These are phyloP conservation scores for Python bivittatus DNA, from an alignment of 2,113 vertebrate genomes.

Conservation along the genomic window DNA sequence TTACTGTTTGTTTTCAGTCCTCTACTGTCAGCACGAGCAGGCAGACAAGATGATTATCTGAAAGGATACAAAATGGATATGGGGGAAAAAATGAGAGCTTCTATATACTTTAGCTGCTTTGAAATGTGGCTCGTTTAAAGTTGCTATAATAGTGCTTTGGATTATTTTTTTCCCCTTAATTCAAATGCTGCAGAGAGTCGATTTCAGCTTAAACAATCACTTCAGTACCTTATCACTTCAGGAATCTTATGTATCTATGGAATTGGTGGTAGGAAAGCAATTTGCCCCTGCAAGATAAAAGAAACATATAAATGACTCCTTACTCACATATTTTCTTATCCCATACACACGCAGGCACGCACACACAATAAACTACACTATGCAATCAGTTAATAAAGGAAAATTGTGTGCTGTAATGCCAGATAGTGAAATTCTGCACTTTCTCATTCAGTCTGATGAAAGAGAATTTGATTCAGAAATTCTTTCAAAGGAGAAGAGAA, in stretches of 20 bases:
- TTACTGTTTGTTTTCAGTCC: slow-evolving; percentile 52
- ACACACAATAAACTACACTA: neutral
- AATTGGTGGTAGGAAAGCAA: slow-evolving; percentile 41
- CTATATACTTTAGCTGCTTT: slow-evolving; percentile 67
- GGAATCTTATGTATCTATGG: slow-evolving; percentile 61
- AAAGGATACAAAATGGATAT: slow-evolving; percentile 58
- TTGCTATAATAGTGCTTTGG: slow-evolving; percentile 64
- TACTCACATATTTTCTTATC: neutral
- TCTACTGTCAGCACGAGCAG: slow-evolving; percentile 37
- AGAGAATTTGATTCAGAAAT: neutral
- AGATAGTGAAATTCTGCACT: neutral
- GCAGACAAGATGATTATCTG: slow-evolving; percentile 61
- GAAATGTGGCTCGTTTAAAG: slow-evolving; percentile 65
- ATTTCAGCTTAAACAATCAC: slow-evolving; percentile 72
- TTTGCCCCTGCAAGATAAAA: slow-evolving; percentile 57
- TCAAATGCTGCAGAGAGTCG: slow-evolving; percentile 63
- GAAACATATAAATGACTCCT: slow-evolving; percentile 57
- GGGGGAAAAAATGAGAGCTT: slow-evolving; percentile 51
- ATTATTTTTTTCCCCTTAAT: slow-evolving; percentile 69
- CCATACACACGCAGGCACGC: neutral
- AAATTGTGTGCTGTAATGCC: neutral
- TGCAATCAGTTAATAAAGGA: neutral
- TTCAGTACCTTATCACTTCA: slow-evolving; percentile 62
- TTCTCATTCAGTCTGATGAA: neutral
- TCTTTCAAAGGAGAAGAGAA: neutral